Percentiles rank a stretch among this genome's conserved stretches.
Evolutionary conservation across 2,113 vertebrate species (phyloP).

Genomic region (Pseudopipra pipra): DNA sequence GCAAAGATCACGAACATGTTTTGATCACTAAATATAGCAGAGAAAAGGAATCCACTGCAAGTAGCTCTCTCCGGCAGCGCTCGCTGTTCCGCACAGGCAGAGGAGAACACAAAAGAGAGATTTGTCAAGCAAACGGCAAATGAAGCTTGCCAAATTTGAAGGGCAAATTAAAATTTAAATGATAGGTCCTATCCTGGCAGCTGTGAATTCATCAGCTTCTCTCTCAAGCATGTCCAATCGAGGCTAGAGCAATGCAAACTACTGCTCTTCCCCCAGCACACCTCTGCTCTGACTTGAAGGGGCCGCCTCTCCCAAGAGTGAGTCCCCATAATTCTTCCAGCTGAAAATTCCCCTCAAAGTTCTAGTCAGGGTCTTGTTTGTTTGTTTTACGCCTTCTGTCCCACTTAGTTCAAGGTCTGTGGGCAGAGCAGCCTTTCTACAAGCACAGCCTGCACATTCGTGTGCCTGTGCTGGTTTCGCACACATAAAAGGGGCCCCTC

Average conservation of each 20-base stretch:
- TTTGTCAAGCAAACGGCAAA: neutral
- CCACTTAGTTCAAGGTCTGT: neutral
- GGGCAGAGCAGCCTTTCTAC: neutral
- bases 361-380: neutral
- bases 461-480: neutral
- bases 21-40: constrained; percentile 42
- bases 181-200: neutral
- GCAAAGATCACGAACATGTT: neutral
- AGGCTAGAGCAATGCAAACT: neutral
- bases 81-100: neutral
- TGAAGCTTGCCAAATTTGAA: constrained; percentile 21
- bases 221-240: neutral
- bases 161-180: constrained; percentile 31
- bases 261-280: neutral
- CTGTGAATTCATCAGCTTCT: constrained; percentile 13
- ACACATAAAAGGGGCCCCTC: neutral
- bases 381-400: neutral
- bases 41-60: constrained; percentile 5
- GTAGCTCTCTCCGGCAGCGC: neutral
- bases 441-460: fast-evolving
- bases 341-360: neutral
- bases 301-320: neutral
- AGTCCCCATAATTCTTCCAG: neutral
- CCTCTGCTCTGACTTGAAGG: neutral
- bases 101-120: neutral